These are phyloP conservation scores for Tychaedon coryphoeus DNA, from an alignment of 2,113 vertebrate genomes.

Conservation along the genomic window DNA sequence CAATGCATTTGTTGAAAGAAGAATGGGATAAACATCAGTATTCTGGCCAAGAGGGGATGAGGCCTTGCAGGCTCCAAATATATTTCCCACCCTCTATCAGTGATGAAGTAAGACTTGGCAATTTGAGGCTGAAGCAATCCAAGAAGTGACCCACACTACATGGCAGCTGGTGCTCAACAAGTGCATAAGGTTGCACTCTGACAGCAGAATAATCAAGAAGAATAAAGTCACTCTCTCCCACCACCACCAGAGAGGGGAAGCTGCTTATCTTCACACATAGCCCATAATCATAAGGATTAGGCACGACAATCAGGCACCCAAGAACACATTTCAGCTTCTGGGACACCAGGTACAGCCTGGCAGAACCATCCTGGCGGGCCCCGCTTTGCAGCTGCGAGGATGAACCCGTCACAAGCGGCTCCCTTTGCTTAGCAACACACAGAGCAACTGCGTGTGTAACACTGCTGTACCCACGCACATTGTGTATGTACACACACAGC, in stretches of 20 bases:
- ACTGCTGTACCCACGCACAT: neutral
- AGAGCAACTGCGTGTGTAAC: neutral
- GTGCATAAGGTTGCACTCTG: neutral
- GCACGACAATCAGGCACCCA: rapidly evolving
- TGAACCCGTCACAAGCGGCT: neutral
- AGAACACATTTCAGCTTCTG: neutral
- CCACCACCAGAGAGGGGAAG: neutral
- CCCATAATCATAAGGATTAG: neutral
- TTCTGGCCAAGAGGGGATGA: neutral
- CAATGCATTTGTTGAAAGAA: neutral
- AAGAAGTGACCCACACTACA: neutral
- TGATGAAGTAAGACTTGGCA: neutral
- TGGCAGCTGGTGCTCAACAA: neutral
- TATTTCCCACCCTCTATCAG: neutral
- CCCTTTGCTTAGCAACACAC: neutral
- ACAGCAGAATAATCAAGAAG: neutral
- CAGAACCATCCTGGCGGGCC: neutral
- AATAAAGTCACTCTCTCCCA: neutral
- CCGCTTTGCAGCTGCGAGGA: neutral
- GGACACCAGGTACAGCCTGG: neutral
- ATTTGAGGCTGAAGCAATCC: neutral
- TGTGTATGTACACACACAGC: neutral
- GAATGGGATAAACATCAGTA: neutral
- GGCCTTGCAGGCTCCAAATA: neutral
- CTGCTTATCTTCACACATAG: neutral